Evolutionary conservation across 2,888 invertebrate genomes (phyloP).

Genomic region (Abrostola triplasia): DNA sequence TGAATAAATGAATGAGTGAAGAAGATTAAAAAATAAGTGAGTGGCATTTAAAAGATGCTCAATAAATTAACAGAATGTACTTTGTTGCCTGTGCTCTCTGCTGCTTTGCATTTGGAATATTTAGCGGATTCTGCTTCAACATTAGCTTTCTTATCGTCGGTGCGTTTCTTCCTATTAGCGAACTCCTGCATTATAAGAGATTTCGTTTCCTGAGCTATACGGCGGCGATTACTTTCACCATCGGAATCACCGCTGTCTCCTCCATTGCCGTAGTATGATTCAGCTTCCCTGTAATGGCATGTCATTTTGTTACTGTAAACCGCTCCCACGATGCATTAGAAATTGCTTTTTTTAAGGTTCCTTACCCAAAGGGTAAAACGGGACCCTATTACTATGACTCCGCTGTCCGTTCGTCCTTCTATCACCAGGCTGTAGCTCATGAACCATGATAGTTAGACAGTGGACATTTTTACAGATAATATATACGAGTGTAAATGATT

Average conservation of each 20-base stretch:
- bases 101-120: conserved; percentile 91
- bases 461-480: too few relatives aligned
- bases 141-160: conserved; percentile 64
- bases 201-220: conserved; percentile 89
- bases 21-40: too few relatives aligned
- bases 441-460: too few relatives aligned
- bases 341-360: neutral
- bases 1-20: too few relatives aligned
- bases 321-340: neutral
- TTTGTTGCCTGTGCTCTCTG: conserved; percentile 92
- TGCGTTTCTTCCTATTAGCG: conserved; percentile 89
- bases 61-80: conserved; percentile 71
- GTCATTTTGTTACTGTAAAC: neutral
- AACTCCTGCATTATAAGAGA: conserved; percentile 94
- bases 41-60: neutral
- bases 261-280: conserved; percentile 78
- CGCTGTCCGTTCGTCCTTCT: too few relatives aligned
- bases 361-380: too few relatives aligned
- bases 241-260: conserved; percentile 79
- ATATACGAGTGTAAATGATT: too few relatives aligned
- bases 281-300: conserved; percentile 76
- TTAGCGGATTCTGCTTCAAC: conserved; percentile 89
- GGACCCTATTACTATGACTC: too few relatives aligned
- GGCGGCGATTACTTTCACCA: conserved; percentile 73
- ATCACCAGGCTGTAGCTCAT: too few relatives aligned